Conservation (phyloP, 2,888 invertebrate species). For the Selenia dentaria region DNA sequence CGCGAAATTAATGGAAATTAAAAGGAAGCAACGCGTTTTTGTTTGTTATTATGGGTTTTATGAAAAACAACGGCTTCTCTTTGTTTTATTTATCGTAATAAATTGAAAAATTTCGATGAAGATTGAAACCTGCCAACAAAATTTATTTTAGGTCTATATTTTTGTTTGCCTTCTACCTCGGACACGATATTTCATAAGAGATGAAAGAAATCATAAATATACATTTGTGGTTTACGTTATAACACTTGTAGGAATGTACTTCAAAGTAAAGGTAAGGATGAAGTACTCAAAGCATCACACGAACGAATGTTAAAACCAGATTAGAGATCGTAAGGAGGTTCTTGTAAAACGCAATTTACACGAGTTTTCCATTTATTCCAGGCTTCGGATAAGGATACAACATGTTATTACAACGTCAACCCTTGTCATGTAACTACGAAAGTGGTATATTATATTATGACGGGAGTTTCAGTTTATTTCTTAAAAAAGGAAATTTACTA, state of each 20-base stretch:
- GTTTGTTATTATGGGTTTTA: conserved; percentile 1
- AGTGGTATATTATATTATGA: conserved; percentile 52
- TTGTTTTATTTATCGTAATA: not conserved
- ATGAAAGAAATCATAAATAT: too few relatives aligned
- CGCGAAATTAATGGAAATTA: conserved; percentile 31
- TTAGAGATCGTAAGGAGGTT: conserved; percentile 8
- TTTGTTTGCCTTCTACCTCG: too few relatives aligned
- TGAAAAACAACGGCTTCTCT: not conserved
- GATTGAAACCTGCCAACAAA: conserved; percentile 1
- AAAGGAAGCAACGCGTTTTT: conserved; percentile 12
- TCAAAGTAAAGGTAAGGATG: too few relatives aligned
- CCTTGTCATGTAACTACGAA: conserved; percentile 47
- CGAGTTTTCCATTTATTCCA: conserved; percentile 35
- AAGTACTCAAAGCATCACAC: too few relatives aligned
- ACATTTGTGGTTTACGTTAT: too few relatives aligned
- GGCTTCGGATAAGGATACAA: conserved; percentile 37
- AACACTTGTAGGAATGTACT: too few relatives aligned
- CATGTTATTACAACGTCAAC: conserved; percentile 52
- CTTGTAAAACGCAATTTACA: conserved; percentile 25
- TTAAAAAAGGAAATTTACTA: conserved; percentile 13
- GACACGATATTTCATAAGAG: too few relatives aligned
- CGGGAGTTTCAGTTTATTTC: conserved; percentile 29
- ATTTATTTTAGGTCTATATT: not conserved
- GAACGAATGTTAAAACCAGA: too few relatives aligned
- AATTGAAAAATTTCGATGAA: not conserved